These are phyloP conservation scores for Coptodon rendalli DNA, from an alignment of 2,113 vertebrate species.

Conservation along the genomic window DNA sequence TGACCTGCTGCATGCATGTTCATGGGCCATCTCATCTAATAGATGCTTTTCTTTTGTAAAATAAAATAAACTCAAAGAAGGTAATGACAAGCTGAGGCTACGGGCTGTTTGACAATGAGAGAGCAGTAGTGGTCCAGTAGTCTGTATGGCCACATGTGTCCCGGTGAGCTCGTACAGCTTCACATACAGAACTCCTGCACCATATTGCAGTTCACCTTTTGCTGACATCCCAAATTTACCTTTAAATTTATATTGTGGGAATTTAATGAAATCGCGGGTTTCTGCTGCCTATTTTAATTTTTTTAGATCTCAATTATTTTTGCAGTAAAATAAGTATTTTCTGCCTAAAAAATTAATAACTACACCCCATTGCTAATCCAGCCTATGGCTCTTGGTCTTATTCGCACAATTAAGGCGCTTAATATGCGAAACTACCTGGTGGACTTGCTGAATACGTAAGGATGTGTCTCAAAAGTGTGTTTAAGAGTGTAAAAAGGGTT, in stretches of 20 bases:
- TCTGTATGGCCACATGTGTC: not conserved
- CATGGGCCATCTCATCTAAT: not conserved
- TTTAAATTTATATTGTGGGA: not conserved
- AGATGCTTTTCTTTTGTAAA: not conserved
- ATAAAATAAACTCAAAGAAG: not conserved
- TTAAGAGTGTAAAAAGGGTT: not conserved
- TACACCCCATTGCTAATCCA: not conserved
- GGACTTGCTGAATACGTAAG: not conserved
- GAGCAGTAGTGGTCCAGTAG: not conserved
- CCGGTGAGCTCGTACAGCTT: not conserved
- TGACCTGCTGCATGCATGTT: not conserved
- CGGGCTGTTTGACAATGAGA: constrained; percentile 1
- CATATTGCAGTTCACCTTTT: not conserved
- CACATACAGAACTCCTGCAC: not conserved
- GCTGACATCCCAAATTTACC: not conserved
- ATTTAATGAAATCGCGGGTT: not conserved
- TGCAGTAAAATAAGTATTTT: not conserved
- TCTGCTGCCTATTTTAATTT: not conserved
- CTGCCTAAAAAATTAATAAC: not conserved
- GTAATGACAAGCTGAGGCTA: constrained; percentile 24
- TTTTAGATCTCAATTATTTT: not conserved
- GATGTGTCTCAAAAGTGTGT: not conserved
- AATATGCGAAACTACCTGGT: fast-evolving
- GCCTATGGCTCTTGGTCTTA: not conserved
- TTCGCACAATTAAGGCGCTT: not conserved